Evolutionary conservation across 2,113 vertebrate species (phyloP), one percentile per base, ranked within the genome.

Genomic region (Prunella fulvescens): DNA sequence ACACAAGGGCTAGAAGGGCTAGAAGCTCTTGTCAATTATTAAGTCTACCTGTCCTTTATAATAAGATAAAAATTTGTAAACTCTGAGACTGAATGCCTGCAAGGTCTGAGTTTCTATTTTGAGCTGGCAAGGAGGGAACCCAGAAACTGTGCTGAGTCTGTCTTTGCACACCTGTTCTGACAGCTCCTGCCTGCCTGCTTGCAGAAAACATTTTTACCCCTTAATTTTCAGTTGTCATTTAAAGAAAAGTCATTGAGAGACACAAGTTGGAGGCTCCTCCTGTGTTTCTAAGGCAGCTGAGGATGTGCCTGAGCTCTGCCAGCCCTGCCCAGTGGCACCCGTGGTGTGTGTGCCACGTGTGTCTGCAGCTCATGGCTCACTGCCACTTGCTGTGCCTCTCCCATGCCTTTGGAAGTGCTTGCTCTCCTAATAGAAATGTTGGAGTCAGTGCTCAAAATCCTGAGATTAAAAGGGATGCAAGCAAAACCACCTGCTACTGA

Each of bases 311-410:
- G 9, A 9, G 44, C 61, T 56, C 60, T 54, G 64, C 15, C 74
- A n/a, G 42, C 3, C 2, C 69, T 92, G 60, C 60, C 65, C 78
- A 14, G 64, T 1, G 0, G 31, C 65, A 61, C 40, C 54, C 0
- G 0, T 2, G n/a, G 12, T 44, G 37, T 0, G 13, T 4, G 44
- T 35, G 53, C 35, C 61, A 58, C 7, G 4, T 51, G 72, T 58
- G 11, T 9, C 64, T 11, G 1, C 16, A 16, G 3, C 3, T 15
- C 28, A 1, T 2, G 3, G 39, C 72, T 67, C 3, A 0, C 42
- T 37, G 57, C 77, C 7, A 0, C 39, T 20, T 66, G 4, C 66
- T 42, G 24, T 53, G 35, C 39, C 19, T 35, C 37, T 78, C 44
- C 0, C 0, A 8, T 39, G 40, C 58, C 48, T 83, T 60, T 60